Evolutionary conservation across 2,888 invertebrate species (phyloP), one percentile per base, ranked within the genome.

Genomic region (Mesoligia furuncula): DNA sequence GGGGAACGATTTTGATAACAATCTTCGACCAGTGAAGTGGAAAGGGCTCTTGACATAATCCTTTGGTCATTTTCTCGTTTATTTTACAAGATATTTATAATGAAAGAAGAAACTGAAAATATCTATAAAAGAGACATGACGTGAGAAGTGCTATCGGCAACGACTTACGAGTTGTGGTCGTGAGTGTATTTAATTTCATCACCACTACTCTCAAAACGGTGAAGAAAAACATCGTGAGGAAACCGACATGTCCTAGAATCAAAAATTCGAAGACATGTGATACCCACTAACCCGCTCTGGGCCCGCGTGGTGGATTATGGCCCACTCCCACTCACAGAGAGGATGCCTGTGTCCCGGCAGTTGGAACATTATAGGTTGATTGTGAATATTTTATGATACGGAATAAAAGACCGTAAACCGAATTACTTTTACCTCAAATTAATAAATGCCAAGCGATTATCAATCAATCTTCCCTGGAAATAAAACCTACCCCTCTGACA

Each of bases 401-500:
- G 11, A 27, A 20, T 13, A 51, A 31, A 48, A 17, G n/a, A 9
- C 27, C 27, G 51, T 8, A 45, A 45, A 45, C 45, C 45, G 6
- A 42, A n/a, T 13, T 15, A 54, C n/a, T 17, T 73, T n/a, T 45
- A 42, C 8, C 3, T 31, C 20, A 17, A 31, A 64, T 48, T 11
- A 31, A 73, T 65, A 54, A 79, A 77, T 62, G 42, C 20, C 15
- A 80, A 61, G 24, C 51, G 31, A 61, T 54, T 42, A 54, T 51
- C 27, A 36, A 64, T 64, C 54, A 17, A 42, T 42, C 20, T 15
- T n/a, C 4, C 48, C 31, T 24, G 13, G 6, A 64, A 59, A 64
- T 78, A 79, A 79, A 83, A 59, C 36, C 11, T 0, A 45, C 27
- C 24, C n/a, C 6, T 11, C 45, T 27, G 7, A 59, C 45, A 83